Conservation (phyloP, 2,113 vertebrate species). For the Rhea pennata region DNA sequence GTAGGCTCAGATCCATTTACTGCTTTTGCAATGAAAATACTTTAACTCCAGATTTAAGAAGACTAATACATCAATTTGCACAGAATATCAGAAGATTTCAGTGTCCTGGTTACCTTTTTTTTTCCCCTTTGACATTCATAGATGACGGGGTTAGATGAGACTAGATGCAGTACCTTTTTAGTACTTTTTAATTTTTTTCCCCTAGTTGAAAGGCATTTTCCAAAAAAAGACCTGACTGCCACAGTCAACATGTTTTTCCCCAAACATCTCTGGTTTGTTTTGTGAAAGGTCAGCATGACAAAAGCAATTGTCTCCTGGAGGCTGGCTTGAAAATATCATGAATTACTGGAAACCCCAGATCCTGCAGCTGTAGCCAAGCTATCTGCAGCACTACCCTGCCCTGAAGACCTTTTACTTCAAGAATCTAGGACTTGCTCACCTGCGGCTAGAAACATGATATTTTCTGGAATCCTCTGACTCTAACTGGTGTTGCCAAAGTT, state of each 20-base stretch:
- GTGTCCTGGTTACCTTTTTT: background rate
- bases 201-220: conserved; percentile 11
- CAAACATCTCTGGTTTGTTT: conserved; percentile 32
- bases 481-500: background rate
- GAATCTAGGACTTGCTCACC: background rate
- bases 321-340: background rate
- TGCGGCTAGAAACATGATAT: background rate
- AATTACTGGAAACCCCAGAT: background rate
- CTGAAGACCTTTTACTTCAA: background rate
- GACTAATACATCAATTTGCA: background rate
- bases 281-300: conserved; percentile 44
- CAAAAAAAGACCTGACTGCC: conserved; percentile 3
- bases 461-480: background rate
- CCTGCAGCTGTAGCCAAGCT: background rate
- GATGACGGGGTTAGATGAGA: background rate
- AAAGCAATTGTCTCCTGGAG: background rate
- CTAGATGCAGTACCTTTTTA: background rate
- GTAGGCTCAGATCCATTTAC: background rate
- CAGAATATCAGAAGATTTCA: background rate
- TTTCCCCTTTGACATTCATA: conserved; percentile 14
- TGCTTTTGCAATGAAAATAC: background rate
- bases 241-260: conserved; percentile 24
- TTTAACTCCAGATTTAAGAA: background rate
- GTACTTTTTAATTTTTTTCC: background rate
- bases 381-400: background rate